Conservation (phyloP, 2,888 invertebrate genomes). For the Tetranychus truncatus region DNA sequence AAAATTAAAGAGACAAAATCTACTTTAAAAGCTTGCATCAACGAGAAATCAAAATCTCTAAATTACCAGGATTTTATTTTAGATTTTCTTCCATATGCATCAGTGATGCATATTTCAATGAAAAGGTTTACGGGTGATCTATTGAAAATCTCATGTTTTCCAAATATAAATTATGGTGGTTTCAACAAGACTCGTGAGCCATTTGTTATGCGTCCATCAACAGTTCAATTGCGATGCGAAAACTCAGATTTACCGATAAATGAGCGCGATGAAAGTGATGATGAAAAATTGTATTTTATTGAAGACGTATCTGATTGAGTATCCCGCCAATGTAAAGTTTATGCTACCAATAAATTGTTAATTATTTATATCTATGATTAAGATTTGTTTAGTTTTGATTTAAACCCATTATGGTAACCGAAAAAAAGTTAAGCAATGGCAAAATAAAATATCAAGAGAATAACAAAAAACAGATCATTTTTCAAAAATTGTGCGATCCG, state of each 20-base stretch:
- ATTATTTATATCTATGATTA: too few relatives aligned
- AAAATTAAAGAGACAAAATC: not conserved
- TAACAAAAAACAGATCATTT: too few relatives aligned
- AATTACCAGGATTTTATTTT: not conserved
- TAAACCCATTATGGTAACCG: too few relatives aligned
- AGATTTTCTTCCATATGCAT: not conserved
- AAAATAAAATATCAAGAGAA: too few relatives aligned
- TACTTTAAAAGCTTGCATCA: not conserved
- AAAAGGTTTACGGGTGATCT: not conserved
- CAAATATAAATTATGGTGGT: not conserved
- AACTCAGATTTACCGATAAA: not conserved
- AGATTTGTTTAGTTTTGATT: too few relatives aligned
- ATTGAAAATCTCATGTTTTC: not conserved
- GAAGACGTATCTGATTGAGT: not conserved
- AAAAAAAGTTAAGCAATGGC: too few relatives aligned
- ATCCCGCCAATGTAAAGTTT: not conserved
- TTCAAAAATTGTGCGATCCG: too few relatives aligned
- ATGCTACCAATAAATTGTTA: too few relatives aligned
- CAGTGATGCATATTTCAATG: not conserved
- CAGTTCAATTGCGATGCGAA: not conserved
- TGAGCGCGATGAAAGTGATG: not conserved
- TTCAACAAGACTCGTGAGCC: not conserved
- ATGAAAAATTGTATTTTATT: not conserved
- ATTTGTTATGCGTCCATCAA: not conserved
- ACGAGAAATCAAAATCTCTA: not conserved